Conservation (phyloP, 2,797 vertebrate species). For the Okamejei kenojei region DNA sequence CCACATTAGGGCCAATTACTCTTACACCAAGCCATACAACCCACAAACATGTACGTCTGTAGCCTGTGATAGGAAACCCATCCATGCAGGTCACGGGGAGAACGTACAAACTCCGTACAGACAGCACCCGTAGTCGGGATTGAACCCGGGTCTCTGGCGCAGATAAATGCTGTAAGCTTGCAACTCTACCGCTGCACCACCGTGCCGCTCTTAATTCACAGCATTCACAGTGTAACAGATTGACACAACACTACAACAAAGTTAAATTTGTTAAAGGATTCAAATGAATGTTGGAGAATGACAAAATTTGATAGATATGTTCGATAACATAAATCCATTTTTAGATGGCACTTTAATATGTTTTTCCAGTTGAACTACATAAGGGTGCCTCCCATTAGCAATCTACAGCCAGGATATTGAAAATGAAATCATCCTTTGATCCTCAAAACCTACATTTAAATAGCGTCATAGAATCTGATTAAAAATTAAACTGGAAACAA, state of each 20-base stretch:
- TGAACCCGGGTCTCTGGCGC: too few species aligned
- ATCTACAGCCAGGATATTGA: not conserved
- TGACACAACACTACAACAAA: not conserved
- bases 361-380: not conserved
- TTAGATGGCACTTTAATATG: not conserved
- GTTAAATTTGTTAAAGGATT: not conserved
- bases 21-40: too few species aligned
- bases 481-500: conserved; percentile 9
- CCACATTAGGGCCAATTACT: too few species aligned
- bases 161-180: too few species aligned
- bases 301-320: not conserved
- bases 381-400: not conserved
- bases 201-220: too few species aligned
- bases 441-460: conserved; percentile 1
- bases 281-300: not conserved
- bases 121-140: too few species aligned
- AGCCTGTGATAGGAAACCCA: too few species aligned
- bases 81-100: too few species aligned
- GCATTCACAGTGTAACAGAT: not conserved
- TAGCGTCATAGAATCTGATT: too few species aligned
- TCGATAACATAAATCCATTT: not conserved
- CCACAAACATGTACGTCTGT: too few species aligned
- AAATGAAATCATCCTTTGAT: conserved; percentile 4
- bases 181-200: too few species aligned
- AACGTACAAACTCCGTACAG: too few species aligned